Base-by-base conservation (phyloP, 2,888 invertebrate species). In the Tryphoninae sp. region DNA sequence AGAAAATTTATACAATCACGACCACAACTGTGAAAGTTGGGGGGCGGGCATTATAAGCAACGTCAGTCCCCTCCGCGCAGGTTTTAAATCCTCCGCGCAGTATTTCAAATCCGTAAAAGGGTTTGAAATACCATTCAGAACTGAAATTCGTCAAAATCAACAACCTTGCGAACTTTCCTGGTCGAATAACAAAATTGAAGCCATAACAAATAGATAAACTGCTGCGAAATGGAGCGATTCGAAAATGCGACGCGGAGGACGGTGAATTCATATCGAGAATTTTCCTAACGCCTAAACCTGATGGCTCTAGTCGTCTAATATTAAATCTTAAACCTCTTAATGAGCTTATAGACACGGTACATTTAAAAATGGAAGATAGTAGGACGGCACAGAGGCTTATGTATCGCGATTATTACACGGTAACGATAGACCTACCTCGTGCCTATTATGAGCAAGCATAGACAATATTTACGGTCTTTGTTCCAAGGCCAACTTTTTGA, bases 351-450 rank as follows among this genome's bases (percentile, higher is more conserved):
- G 7, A 42, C 88, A 87, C n/a, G n/a, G n/a, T n/a, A n/a, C n/a
- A n/a, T 79, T 88, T 88, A 67, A 87, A 87, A 74, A 77, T 88
- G 40, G 86, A 87, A 68, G 86, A 87, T 71, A 72, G 73, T 49
- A 80, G 82, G 58, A 83, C 84, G 8, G 86, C 84, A 40, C 40
- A 45, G n/a, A 42, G 26, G 45, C 49, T 55, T 55, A 23, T 22
- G 82, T 82, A 59, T 13, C 51, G 49, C 45, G 59, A 19, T 22
- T 71, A 19, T 19, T 72, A 19, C 16, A 64, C 55, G 58, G 33
- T 55, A 26, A 23, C 42, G 13, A 68, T 76, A 55, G 72, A 79
- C 42, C 40, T 79, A 69, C 69, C 45, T 74, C 26, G 19, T 79
- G 19, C 51, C 68, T 4, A 26, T 79, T 16, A 19, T 22, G 11